phyloP scores from a whole-genome alignment of 2,113 vertebrate genomes.

The Equus quagga region DNA sequence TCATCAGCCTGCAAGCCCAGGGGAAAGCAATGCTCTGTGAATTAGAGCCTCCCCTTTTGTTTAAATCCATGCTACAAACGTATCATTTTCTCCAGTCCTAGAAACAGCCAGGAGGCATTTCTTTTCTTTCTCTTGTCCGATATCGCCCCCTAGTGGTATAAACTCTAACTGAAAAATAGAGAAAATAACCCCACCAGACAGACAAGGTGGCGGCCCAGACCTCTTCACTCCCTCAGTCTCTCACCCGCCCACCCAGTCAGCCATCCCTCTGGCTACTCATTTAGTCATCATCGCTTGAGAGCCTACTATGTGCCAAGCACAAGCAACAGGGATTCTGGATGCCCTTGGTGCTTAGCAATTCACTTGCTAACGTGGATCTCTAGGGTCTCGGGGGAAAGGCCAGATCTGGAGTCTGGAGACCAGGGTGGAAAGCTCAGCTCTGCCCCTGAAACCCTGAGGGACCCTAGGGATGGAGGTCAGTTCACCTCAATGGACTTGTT shows the following conservation, averaged over 20 bases:
- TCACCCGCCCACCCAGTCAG: background rate
- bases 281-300: background rate
- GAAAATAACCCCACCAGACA: fast-evolving
- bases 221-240: background rate
- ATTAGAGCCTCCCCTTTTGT: slow-evolving; percentile 17
- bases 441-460: background rate
- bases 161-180: background rate
- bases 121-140: slow-evolving; percentile 64
- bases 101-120: fast-evolving
- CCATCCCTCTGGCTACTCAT: background rate
- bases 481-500: background rate
- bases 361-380: background rate
- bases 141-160: slow-evolving; percentile 71
- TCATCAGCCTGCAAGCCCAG: background rate
- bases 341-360: background rate
- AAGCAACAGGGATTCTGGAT: background rate
- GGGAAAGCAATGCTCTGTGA: background rate
- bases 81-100: background rate
- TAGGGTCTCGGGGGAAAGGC: background rate
- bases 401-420: background rate
- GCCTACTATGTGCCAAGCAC: background rate
- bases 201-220: fast-evolving
- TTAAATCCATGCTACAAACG: slow-evolving; percentile 15
- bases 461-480: background rate
- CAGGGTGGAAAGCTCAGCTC: background rate